These are phyloP conservation scores for Bradynema listronoti DNA, from an alignment of 1,140 invertebrate species.

Conservation along the genomic window DNA sequence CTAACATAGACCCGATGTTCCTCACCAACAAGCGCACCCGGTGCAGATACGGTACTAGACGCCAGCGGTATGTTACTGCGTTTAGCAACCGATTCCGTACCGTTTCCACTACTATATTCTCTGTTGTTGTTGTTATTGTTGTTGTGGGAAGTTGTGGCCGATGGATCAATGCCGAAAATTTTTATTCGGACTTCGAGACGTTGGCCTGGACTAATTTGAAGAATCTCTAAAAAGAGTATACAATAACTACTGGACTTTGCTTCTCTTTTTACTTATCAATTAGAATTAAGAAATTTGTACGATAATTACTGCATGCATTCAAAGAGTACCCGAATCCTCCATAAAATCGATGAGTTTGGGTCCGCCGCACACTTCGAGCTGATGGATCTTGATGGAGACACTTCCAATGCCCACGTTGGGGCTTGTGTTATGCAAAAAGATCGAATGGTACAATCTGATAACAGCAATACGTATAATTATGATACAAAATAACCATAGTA, in stretches of 20 bases:
- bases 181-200: constrained; percentile 36
- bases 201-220: constrained; percentile 34
- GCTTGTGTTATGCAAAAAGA: constrained; percentile 40
- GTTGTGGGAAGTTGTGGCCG: constrained; percentile 22
- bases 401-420: constrained; percentile 36
- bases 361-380: constrained; percentile 43
- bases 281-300: too few species aligned
- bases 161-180: constrained; percentile 56
- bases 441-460: constrained; percentile 44
- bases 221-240: too few species aligned
- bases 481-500: too few species aligned
- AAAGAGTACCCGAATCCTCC: constrained; percentile 3
- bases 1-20: constrained; percentile 25
- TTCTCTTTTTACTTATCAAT: too few species aligned
- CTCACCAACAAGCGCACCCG: constrained; percentile 7
- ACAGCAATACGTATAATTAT: too few species aligned
- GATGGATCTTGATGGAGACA: constrained; percentile 43
- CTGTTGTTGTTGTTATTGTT: not conserved
- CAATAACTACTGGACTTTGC: too few species aligned
- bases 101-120: too few species aligned
- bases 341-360: constrained; percentile 30
- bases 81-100: constrained; percentile 1
- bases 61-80: too few species aligned
- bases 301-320: not conserved
- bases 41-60: not conserved